Base-by-base conservation (phyloP, 2,888 invertebrate genomes). In the Alitta virens region DNA sequence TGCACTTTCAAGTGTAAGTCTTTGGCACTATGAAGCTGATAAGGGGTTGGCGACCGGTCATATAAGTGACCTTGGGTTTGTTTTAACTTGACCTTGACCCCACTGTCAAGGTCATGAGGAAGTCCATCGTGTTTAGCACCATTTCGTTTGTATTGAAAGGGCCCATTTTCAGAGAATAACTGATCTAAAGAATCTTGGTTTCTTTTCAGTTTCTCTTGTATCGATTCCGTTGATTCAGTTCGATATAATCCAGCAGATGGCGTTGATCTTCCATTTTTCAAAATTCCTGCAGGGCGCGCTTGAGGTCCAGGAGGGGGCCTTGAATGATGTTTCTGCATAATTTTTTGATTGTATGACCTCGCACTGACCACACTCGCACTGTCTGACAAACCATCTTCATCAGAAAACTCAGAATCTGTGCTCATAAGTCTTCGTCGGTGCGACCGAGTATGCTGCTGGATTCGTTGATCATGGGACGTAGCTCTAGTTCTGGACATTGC, bases 161-260 rank as follows among this genome's bases (percentile, higher is more conserved):
- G 60, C 14, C 33, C 26, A 21, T 54, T 54, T 26, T 60, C 60
- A 16, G 53, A 53, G 14, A 60, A 21, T 33, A 60, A 43, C 9
- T 51, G 21, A 5, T 38, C 18, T 3, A 60, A n/a, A 25, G 53
- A 38, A n/a, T 21, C 26, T 43, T 60, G 38, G 27, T 60, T 60
- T 23, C 27, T 5, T 21, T 54, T 52, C 3, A 60, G 40, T n/a
- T 53, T 26, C 21, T 60, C 43, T 27, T 54, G 38, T 16, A 60
- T 24, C 9, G 60, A 54, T 46, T 38, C 23, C 7, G 24, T 38
- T 24, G 33, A 33, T 14, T 55, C 38, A 16, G 24, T 25, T 25
- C 23, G 5, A 7, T 18, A 24, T 24, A 25, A 23, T 40, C 9
- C 14, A 9, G 42, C 14, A 40, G 42, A 9, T n/a, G 27, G 27